These are phyloP conservation scores for Polydrusus pterygomalis DNA, from an alignment of 2,888 invertebrate genomes.

Conservation along the genomic window DNA sequence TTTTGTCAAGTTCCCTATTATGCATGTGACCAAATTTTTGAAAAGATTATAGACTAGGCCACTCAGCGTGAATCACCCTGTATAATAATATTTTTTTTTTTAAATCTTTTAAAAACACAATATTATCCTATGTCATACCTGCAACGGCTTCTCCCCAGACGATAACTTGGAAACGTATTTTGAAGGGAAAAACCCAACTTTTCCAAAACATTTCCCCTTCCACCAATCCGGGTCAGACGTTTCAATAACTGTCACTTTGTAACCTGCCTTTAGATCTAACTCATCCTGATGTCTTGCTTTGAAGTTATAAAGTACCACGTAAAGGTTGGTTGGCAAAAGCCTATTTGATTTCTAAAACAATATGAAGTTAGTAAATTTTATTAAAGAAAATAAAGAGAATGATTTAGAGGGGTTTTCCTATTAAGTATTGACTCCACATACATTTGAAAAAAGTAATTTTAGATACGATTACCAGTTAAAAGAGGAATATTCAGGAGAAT, in stretches of 20 bases:
- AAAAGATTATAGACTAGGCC: no score
- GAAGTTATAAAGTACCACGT: slow-evolving; percentile 96
- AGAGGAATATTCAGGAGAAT: no score
- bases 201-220: slow-evolving; percentile 95
- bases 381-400: neutral
- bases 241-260: slow-evolving; percentile 93
- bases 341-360: slow-evolving; percentile 84
- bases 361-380: neutral
- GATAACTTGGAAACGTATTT: slow-evolving; percentile 94
- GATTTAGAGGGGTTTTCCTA: no score
- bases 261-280: slow-evolving; percentile 93
- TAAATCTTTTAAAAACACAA: no score
- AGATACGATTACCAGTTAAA: no score
- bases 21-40: no score
- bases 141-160: slow-evolving; percentile 92
- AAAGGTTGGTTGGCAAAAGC: slow-evolving; percentile 91
- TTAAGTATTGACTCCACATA: no score
- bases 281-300: slow-evolving; percentile 95
- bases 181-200: slow-evolving; percentile 94
- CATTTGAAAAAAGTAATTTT: no score
- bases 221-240: slow-evolving; percentile 97
- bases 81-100: no score
- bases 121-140: slow-evolving; percentile 75
- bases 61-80: no score
- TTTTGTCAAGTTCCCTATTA: no score